Percentiles rank a stretch among this genome's conserved stretches.
Conservation (phyloP, 2,888 invertebrate species). For the Lasioglossum oenotherae region DNA sequence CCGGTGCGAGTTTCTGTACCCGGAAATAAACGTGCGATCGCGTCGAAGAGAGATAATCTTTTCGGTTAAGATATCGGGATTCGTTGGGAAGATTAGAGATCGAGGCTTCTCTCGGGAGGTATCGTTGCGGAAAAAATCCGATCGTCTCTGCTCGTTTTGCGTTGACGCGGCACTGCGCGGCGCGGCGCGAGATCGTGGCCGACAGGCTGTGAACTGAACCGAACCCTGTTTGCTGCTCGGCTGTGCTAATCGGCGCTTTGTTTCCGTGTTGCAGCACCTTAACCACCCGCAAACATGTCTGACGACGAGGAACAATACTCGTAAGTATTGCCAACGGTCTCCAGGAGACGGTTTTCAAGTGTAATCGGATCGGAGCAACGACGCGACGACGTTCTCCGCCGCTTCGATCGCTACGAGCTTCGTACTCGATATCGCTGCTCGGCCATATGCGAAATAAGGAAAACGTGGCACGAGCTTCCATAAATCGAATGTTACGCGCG, state of each 20-base stretch:
- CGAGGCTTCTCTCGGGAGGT: not conserved
- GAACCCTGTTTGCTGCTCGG: not conserved
- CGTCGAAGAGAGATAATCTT: not conserved
- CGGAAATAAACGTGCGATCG: not conserved
- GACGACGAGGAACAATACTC: constrained; percentile 97
- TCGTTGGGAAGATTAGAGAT: no score
- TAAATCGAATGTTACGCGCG: constrained; percentile 26
- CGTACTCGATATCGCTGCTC: not conserved
- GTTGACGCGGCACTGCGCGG: not conserved
- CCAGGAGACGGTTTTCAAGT: not conserved
- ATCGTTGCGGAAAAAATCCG: not conserved
- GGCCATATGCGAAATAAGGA: not conserved
- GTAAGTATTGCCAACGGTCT: constrained; percentile 88
- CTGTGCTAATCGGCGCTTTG: constrained; percentile 57
- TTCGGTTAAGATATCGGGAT: not conserved
- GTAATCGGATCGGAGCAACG: constrained; percentile 5
- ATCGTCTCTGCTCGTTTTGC: not conserved
- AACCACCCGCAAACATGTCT: constrained; percentile 92
- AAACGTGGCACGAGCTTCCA: not conserved
- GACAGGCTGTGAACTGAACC: not conserved
- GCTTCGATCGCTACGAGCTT: not conserved
- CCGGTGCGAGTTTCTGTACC: not conserved
- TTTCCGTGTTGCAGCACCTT: constrained; percentile 86
- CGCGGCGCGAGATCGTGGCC: not conserved
- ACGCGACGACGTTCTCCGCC: constrained; percentile 27